These are phyloP conservation scores for Podilymbus podiceps DNA, from an alignment of 2,113 vertebrate genomes.

Conservation along the genomic window DNA sequence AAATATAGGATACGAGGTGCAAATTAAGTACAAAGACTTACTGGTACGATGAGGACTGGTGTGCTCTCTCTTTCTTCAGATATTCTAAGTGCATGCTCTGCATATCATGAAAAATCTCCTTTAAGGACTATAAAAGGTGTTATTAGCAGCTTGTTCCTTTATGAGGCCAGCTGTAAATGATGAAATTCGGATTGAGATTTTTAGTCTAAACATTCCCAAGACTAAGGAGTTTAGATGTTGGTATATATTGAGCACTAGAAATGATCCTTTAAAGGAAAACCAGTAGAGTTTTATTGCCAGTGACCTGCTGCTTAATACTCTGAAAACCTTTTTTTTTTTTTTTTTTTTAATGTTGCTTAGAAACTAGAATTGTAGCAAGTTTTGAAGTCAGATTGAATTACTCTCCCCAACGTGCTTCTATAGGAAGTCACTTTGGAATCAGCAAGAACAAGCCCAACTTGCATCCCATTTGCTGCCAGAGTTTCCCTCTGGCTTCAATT, in stretches of 20 bases:
- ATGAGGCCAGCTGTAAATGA: neutral
- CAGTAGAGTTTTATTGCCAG: neutral
- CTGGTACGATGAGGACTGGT: neutral
- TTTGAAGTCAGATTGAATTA: constrained; percentile 44
- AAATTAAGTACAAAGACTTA: neutral
- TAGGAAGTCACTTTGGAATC: neutral
- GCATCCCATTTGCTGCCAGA: neutral
- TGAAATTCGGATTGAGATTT: neutral
- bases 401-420: neutral
- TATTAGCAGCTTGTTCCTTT: neutral
- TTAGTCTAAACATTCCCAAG: neutral
- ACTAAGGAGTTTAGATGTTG: neutral
- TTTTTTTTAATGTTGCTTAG: neutral
- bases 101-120: neutral
- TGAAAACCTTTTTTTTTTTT: neutral
- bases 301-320: neutral
- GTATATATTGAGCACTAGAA: neutral
- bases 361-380: neutral
- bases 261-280: neutral
- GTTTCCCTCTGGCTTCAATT: constrained; percentile 50
- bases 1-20: neutral
- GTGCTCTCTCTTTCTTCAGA: neutral
- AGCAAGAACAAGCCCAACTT: neutral
- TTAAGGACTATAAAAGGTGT: neutral
- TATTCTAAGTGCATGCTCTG: neutral